Percentiles rank a stretch among this genome's conserved stretches.
These are phyloP conservation scores for Rhodophaea formosa DNA, from an alignment of 2,888 invertebrate genomes.

Conservation along the genomic window DNA sequence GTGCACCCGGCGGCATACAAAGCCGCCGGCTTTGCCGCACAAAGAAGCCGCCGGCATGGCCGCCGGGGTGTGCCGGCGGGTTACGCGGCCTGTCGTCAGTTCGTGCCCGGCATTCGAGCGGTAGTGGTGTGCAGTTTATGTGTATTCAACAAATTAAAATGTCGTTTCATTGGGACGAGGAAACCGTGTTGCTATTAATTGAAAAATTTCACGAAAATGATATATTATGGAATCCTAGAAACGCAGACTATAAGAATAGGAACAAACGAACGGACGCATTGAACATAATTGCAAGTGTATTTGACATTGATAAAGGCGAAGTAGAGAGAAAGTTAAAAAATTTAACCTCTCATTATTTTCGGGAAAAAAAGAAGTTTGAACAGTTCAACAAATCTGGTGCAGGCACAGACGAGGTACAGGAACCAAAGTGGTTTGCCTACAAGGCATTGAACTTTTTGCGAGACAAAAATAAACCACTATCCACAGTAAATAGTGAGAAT, in stretches of 20 bases:
- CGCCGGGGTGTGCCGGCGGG: neutral
- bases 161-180: neutral
- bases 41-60: neutral
- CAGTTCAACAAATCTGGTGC: neutral
- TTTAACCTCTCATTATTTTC: slow-evolving; percentile 20
- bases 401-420: neutral
- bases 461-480: slow-evolving; percentile 20
- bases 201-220: slow-evolving; percentile 3
- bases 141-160: no score
- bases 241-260: neutral
- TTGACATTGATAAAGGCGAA: slow-evolving; percentile 21
- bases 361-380: neutral
- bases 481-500: neutral
- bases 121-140: neutral
- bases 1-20: no score
- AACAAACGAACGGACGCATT: neutral
- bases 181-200: neutral
- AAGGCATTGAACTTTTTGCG: slow-evolving; percentile 24
- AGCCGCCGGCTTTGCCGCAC: no score
- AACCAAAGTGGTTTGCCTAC: slow-evolving; percentile 26
- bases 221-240: neutral
- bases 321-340: slow-evolving; percentile 25
- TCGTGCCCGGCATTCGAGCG: neutral
- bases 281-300: slow-evolving; percentile 9
- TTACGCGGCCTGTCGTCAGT: neutral